Evolutionary conservation across 2,797 vertebrate species (phyloP), one percentile per base, ranked within the genome.

Genomic region (Galago senegalensis): DNA sequence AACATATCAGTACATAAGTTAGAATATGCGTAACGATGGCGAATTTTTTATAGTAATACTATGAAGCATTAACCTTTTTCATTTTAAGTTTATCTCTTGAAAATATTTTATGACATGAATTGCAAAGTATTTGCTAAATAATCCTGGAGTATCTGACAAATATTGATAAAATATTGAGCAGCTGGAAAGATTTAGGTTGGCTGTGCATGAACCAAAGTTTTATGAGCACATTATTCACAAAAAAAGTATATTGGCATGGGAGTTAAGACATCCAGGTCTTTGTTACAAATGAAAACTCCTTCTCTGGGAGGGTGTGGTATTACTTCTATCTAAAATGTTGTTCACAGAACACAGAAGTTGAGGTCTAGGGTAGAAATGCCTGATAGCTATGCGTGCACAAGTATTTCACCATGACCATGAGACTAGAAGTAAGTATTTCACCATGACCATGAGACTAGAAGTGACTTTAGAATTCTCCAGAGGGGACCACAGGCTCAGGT

Each of bases 31-130:
- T 13, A 79, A 70, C 11, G 1, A 69, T 18, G 20, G 58, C n/a
- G 27, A 61, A 70, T 84, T 43, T 56, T 34, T 34, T 53, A 21
- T 6, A 76, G 23, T 63, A 83, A 72, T 18, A 83, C 25, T 73
- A 56, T 17, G 0, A 83, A 79, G 21, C 37, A 12, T 29, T 61
- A 95, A 77, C 17, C 65, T 27, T 72, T 96, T 86, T 27, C 7
- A 69, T 58, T 76, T 83, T 58, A 89, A 81, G 18, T 29, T 58
- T 60, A 70, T 87, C 73, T 77, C 34, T 80, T 93, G 29, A 91
- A 61, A 81, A 70, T 76, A 73, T 82, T 67, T 83, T 72, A 65
- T 43, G 31, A 40, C 40, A 79, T 20, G 49, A 90, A 37, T 63
- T 82, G 2, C 77, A 69, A 82, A 83, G 23, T 60, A 83, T 65